Percentiles rank a stretch among this genome's conserved stretches.
These are phyloP conservation scores for Ophraella communa DNA, from an alignment of 2,888 invertebrate species.

Conservation along the genomic window DNA sequence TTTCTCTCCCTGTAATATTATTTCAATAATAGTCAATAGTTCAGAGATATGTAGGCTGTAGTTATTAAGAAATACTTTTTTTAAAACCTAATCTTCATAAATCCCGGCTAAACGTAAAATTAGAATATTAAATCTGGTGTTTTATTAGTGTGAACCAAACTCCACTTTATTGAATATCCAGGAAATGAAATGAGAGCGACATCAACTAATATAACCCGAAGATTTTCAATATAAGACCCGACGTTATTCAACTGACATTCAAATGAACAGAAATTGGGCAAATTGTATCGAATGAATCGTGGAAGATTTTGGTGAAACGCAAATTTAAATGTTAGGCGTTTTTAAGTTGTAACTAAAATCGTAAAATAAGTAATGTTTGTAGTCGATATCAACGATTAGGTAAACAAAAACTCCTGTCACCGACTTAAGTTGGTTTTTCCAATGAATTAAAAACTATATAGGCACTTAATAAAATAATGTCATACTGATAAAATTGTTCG, in stretches of 20 bases:
- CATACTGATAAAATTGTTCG: too few relatives aligned
- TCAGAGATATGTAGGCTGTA: too few relatives aligned
- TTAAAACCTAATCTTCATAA: slow-evolving; percentile 17
- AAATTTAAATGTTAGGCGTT: neutral
- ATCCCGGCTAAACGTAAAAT: slow-evolving; percentile 21
- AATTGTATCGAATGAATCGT: slow-evolving; percentile 56
- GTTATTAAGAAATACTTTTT: too few relatives aligned
- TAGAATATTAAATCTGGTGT: slow-evolving; percentile 25
- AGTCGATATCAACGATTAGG: too few relatives aligned
- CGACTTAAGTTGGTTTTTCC: too few relatives aligned
- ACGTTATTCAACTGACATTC: slow-evolving; percentile 39
- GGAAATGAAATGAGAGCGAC: slow-evolving; percentile 49
- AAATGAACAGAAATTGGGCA: slow-evolving; percentile 59
- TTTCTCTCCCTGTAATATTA: too few relatives aligned
- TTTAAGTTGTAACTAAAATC: neutral
- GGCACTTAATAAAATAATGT: too few relatives aligned
- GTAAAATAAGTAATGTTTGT: too few relatives aligned
- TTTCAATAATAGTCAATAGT: too few relatives aligned
- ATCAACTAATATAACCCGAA: slow-evolving; percentile 52
- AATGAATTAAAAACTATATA: too few relatives aligned
- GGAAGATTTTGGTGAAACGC: slow-evolving; percentile 55
- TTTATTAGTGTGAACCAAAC: slow-evolving; percentile 42
- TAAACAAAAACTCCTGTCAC: too few relatives aligned
- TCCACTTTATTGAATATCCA: slow-evolving; percentile 47
- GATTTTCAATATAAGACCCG: slow-evolving; percentile 47